phyloP scores from a whole-genome alignment of 2,797 vertebrate species.

The Clarias platycephalus region DNA sequence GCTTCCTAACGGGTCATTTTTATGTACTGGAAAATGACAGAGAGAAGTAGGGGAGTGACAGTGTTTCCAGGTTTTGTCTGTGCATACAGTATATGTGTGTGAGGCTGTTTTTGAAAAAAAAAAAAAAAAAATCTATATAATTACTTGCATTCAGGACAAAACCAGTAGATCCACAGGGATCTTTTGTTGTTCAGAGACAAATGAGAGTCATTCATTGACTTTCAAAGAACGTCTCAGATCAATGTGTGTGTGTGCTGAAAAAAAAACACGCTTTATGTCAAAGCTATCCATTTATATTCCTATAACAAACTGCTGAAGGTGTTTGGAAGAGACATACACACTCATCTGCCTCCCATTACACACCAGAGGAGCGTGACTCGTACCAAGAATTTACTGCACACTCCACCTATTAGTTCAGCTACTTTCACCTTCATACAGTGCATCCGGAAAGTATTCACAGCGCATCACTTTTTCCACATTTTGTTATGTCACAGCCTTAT shows the following conservation, averaged over 20 bases:
- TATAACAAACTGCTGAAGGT: neutral
- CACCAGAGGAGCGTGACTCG: neutral
- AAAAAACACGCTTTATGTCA: neutral
- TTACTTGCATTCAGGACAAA: slow-evolving; percentile 38
- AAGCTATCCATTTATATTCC: neutral
- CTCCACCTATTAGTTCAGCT: neutral
- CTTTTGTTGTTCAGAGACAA: slow-evolving; percentile 17
- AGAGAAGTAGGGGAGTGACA: neutral
- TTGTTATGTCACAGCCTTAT: too few species aligned
- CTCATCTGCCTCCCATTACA: neutral
- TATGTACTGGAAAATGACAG: slow-evolving; percentile 2
- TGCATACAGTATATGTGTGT: neutral
- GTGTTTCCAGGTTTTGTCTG: neutral
- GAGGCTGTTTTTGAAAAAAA: neutral
- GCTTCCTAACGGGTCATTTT: slow-evolving; percentile 8
- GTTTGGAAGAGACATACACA: neutral
- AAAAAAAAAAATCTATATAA: slow-evolving; percentile 29
- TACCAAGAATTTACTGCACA: neutral
- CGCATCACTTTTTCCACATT: too few species aligned
- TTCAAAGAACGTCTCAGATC: neutral
- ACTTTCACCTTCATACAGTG: neutral
- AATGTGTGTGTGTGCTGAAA: neutral
- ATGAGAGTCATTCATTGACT: neutral
- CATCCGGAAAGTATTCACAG: too few species aligned
- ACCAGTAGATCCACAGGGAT: slow-evolving; percentile 21